Evolutionary conservation across 2,113 vertebrate species (phyloP), one percentile per base, ranked within the genome.

Genomic region (Alces alces): DNA sequence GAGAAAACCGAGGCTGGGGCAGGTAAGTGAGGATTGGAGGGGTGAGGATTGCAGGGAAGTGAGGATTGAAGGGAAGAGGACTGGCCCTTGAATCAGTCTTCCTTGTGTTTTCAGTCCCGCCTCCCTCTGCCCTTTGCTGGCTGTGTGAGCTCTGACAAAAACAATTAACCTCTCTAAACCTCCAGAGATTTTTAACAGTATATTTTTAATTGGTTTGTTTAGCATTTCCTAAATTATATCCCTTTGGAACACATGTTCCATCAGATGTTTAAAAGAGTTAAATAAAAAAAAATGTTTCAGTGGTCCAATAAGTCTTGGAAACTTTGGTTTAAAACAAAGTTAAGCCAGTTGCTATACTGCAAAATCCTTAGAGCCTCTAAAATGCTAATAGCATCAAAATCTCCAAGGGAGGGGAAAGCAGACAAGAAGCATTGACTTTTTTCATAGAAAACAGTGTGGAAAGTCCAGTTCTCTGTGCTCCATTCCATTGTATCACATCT

Each of bases 151-250:
- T 61, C 78, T 30, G 28, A 91, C 86, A 94, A 52, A 96, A 95
- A 93, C 88, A 97, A 96, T 95, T 95, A 96, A 96, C 93, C 92
- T 95, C 82, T 89, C 30, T 36, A 92, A 93, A 82, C 66, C 89
- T 89, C 78, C 13, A 1, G 43, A 94, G 91, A 86, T 52, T 89
- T 86, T 91, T 94, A 86, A 93, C 1, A 30, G 39, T 86, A 6
- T 89, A 89, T 89, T 96, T 97, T 97, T 96, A 97, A 97, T 95
- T 98, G 95, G 79, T 52, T 97, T 95, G 89, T 96, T 96, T 95
- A 93, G 93, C 25, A 0, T 97, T 96, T 93, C 78, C 93, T 94
- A 95, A 97, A 90, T 86, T 96, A 93, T 5, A 91, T 83, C 91
- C 89, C 96, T 89, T 86, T 86, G 95, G 83, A 93, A 91, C 47